Conservation (phyloP, 2,888 invertebrate species). For the Spialia ferax region DNA sequence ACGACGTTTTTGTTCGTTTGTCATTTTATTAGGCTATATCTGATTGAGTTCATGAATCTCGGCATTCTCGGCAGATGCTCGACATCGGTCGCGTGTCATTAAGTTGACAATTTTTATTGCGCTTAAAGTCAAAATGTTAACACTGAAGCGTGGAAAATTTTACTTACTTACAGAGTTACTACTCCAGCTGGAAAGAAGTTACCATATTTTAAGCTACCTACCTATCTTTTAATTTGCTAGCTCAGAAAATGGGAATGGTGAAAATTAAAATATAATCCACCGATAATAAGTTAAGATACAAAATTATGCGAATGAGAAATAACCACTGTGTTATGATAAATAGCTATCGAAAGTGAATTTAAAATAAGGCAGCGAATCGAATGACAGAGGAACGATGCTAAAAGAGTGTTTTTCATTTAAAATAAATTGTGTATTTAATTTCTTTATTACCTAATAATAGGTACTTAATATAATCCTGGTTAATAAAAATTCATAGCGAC, state of each 20-base stretch:
- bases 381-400: neutral
- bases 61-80: slow-evolving; percentile 3
- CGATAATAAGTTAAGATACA: neutral
- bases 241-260: too few species aligned
- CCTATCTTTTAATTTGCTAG: neutral
- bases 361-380: neutral
- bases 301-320: slow-evolving; percentile 1
- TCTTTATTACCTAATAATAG: too few species aligned
- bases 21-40: slow-evolving; percentile 24
- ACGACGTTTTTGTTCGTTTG: slow-evolving; percentile 30
- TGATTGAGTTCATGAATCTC: slow-evolving; percentile 17
- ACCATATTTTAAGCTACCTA: neutral
- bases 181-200: neutral
- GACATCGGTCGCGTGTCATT: slow-evolving; percentile 26
- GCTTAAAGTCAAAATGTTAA: neutral
- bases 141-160: neutral
- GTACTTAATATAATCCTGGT: too few species aligned
- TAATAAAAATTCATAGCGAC: too few species aligned
- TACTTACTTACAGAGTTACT: neutral
- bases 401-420: neutral
- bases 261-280: neutral
- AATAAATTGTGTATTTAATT: neutral
- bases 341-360: slow-evolving; percentile 25
- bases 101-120: slow-evolving; percentile 28
- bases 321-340: slow-evolving; percentile 8